Evolutionary conservation across 2,113 vertebrate genomes (phyloP).

Genomic region (Paramisgurnus dabryanus): DNA sequence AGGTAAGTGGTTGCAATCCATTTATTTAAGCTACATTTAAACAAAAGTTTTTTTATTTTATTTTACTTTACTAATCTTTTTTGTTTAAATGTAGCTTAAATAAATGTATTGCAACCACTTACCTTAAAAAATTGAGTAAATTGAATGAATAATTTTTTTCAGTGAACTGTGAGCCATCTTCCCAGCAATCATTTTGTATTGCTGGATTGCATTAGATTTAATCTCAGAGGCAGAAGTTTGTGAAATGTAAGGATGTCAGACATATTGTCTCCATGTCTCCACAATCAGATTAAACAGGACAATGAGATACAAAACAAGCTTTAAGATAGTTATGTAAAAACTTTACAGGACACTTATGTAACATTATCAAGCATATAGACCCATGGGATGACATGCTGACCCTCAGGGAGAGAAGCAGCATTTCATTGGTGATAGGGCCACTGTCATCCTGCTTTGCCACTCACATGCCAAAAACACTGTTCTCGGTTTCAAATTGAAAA

Average conservation of each 20-base stretch:
- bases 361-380: neutral
- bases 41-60: no score
- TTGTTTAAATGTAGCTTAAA: no score
- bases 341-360: slow-evolving; percentile 19
- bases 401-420: slow-evolving; percentile 32
- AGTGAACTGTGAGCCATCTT: no score
- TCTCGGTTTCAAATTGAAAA: neutral
- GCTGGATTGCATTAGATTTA: no score
- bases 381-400: neutral
- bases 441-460: slow-evolving; percentile 32
- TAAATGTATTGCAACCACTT: no score
- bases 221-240: neutral
- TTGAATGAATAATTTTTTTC: no score
- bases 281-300: slow-evolving; percentile 3
- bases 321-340: slow-evolving; percentile 19
- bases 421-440: neutral
- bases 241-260: neutral
- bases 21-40: no score
- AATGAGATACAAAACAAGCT: neutral
- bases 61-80: no score
- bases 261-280: neutral
- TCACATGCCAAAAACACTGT: neutral
- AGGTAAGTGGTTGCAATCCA: no score
- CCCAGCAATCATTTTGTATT: no score
- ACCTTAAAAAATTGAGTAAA: no score